Evolutionary conservation across 2,113 vertebrate species (phyloP).

Genomic region (Callocephalon fimbriatum): DNA sequence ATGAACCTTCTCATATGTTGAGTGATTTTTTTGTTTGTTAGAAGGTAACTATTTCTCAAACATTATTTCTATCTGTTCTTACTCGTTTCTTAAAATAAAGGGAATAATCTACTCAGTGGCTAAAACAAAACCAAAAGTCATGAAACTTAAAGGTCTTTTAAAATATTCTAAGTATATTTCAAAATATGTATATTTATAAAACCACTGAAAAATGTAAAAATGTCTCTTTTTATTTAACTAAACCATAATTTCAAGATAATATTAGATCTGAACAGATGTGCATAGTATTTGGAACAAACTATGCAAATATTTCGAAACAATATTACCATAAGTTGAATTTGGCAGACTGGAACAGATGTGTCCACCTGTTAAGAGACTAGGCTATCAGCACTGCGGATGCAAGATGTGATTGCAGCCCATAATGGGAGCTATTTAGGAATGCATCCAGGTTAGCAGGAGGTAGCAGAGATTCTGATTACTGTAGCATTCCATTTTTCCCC

Average conservation of each 20-base stretch:
- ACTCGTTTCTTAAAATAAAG: not conserved
- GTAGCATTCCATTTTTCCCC: slow-evolving; percentile 28
- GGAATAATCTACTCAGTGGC: not conserved
- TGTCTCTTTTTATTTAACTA: not conserved
- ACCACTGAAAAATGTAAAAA: not conserved
- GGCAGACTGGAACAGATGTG: slow-evolving; percentile 74
- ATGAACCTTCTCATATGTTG: not conserved
- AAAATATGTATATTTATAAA: not conserved
- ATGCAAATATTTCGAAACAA: slow-evolving; percentile 70
- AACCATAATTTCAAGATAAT: slow-evolving; percentile 54
- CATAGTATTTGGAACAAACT: slow-evolving; percentile 57
- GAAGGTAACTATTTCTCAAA: not conserved
- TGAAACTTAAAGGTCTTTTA: not conserved
- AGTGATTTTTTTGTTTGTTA: not conserved
- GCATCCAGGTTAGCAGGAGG: slow-evolving; percentile 62
- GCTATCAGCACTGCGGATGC: slow-evolving; percentile 42
- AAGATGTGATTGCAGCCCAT: slow-evolving; percentile 50
- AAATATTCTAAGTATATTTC: not conserved
- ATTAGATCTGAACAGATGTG: slow-evolving; percentile 72
- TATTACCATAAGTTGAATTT: slow-evolving; percentile 61
- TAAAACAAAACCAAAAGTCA: not conserved
- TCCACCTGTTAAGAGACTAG: slow-evolving; percentile 74
- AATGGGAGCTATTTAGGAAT: slow-evolving; percentile 63
- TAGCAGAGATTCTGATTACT: slow-evolving; percentile 41
- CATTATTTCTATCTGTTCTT: not conserved